Base-by-base conservation (phyloP, 2,113 vertebrate genomes). In the Gadus chalcogrammus region DNA sequence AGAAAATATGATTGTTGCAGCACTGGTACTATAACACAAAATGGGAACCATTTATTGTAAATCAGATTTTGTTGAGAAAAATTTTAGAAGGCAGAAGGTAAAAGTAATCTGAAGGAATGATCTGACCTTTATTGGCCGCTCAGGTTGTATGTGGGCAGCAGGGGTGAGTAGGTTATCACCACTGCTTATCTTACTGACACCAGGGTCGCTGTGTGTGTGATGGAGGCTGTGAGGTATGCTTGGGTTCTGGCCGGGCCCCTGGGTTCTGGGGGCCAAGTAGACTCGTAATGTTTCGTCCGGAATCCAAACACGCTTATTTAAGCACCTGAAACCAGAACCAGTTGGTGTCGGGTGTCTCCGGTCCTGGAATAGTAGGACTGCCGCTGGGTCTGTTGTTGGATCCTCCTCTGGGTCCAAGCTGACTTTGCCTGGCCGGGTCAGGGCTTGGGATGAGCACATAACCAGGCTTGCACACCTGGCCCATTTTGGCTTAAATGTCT, bases 351-450 rank as follows among this genome's bases (percentile, higher is more conserved):
- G 81, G 85, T 90, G 76, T 85, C 85, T 59, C 71, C 72, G 22
- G 71, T 74, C 78, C 82, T 88, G 85, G 84, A 92, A 88, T 89
- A 91, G 82, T 80, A 79, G 74, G 64, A 15, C 84, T 80, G 73
- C 85, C 85, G 81, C 83, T 86, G 74, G 76, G 75, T 61, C 67
- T 83, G 84, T 84, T 89, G 84, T 80, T 82, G 70, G 77, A 73
- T 67, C 67, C 61, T 2, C 28, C 16, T 17, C 52, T 65, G 48
- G 68, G 81, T 70, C 53, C 31, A 35, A 7, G 31, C 31, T 5
- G 31, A 35, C 6, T 5, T 35, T 35, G 4, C 31, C 31, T 35
- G 31, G 4, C 31, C 31, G 4, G 31, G 31, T 55, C 61, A 0
- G 28, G 22, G 7, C 12, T 16, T 76, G 52, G 58, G 65, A 64